Evolutionary conservation across 2,797 vertebrate genomes (phyloP), one percentile per base, ranked within the genome.

Genomic region (Moxostoma hubbsi): DNA sequence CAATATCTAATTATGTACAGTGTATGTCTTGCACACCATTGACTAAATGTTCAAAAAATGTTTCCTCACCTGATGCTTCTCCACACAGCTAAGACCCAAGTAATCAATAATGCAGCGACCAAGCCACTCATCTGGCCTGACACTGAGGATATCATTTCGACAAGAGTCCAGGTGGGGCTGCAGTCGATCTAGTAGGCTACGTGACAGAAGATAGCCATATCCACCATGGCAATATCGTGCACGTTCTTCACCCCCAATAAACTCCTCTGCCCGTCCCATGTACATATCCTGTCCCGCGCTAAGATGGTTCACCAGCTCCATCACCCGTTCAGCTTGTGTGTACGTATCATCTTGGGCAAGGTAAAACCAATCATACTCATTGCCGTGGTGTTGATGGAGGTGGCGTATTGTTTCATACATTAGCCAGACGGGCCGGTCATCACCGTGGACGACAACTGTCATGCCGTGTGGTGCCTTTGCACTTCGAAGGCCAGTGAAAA

Each of bases 101-200:
- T 95, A 97, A 89, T 99, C 98, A 0, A 98, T 98, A 83, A 99
- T 95, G 92, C 98, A 99, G 80, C 97, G 97, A 50, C 98, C 97
- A 36, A 99, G 94, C 98, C 98, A 99, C 90, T 99, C 98, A 1
- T 99, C 98, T 0, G 97, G 95, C 9, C 97, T 93, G 66, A 97
- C 95, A 0, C 98, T 98, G 68, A 99, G 96, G 87, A 99, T 99
- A 86, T 99, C 96, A 6, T 98, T 97, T 4, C 97, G 95, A 75
- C 98, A 99, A 83, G 94, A 93, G 86, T 98, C 97, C 7, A 99
- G 91, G 82, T 98, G 95, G 0, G 94, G 96, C 82, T 95, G 93
- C 79, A 98, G 88, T 43, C 94, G 94, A 0, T 95, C 94, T 82
- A 99, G 91, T 62, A 99, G 94, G 59, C 96, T 97, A 67, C 97